Evolutionary conservation across 2,888 invertebrate genomes (phyloP).

Genomic region (Cyaniris semiargus): DNA sequence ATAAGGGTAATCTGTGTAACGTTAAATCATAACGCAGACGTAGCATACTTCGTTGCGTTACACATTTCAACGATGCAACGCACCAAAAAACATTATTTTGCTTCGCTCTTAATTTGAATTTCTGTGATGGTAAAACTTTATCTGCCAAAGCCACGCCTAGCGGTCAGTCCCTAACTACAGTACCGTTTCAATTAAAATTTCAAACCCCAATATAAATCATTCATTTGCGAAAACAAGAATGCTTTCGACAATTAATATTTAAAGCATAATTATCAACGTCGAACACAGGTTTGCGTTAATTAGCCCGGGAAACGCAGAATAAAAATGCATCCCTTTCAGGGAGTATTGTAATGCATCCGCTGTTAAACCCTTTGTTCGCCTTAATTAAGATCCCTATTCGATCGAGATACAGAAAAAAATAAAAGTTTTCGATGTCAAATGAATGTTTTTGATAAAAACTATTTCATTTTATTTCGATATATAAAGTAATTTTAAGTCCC

Average conservation of each 20-base stretch:
- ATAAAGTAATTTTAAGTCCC: not conserved
- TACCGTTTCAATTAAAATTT: not conserved
- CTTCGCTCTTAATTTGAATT: no score
- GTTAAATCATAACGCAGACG: no score
- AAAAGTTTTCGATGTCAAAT: not conserved
- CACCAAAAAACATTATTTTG: no score
- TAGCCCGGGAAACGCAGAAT: conserved; percentile 31
- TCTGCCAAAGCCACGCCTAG: not conserved
- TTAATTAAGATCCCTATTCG: conserved; percentile 40
- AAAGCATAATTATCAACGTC: conserved; percentile 20
- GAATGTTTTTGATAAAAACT: not conserved
- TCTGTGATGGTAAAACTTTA: not conserved
- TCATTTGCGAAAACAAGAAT: not conserved
- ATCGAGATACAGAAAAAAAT: conserved; percentile 31
- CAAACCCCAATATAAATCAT: not conserved
- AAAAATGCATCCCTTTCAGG: conserved; percentile 31
- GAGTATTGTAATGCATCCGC: conserved; percentile 37
- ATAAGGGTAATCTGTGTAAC: no score
- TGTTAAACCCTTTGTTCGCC: conserved; percentile 38
- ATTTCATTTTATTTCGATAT: not conserved
- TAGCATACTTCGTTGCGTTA: no score
- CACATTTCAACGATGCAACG: no score
- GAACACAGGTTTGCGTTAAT: conserved; percentile 32
- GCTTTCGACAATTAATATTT: not conserved
- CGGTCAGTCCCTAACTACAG: not conserved